phyloP scores from a whole-genome alignment of 1,140 invertebrate species.

The Nomia melanderi region DNA sequence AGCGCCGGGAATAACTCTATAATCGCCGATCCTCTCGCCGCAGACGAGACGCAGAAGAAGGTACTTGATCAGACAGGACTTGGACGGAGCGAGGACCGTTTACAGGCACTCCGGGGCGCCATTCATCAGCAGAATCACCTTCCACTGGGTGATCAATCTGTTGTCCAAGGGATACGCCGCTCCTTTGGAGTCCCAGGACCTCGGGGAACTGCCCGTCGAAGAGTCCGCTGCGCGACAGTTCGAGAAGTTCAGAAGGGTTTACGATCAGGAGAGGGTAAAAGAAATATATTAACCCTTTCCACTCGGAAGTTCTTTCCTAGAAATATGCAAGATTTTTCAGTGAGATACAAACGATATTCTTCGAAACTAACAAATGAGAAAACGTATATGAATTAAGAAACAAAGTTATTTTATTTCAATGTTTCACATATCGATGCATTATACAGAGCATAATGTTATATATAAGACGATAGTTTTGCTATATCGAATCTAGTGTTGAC shows the following conservation, averaged over 20 bases:
- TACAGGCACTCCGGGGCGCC: conserved; percentile 62
- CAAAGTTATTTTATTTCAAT: too few species aligned
- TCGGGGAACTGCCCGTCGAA: conserved; percentile 86
- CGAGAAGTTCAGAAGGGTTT: conserved; percentile 81
- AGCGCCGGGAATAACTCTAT: background rate
- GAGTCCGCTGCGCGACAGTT: conserved; percentile 82
- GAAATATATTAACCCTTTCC: background rate
- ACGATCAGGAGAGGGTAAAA: conserved; percentile 79
- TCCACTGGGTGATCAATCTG: conserved; percentile 88
- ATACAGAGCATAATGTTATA: too few species aligned
- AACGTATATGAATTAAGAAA: too few species aligned
- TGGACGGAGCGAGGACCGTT: conserved; percentile 35
- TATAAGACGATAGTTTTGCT: too few species aligned
- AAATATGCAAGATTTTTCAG: too few species aligned
- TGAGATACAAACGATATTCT: too few species aligned
- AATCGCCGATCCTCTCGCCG: conserved; percentile 19
- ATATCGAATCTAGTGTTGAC: too few species aligned
- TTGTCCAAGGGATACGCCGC: conserved; percentile 85
- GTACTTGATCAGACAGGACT: conserved; percentile 46
- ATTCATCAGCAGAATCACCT: conserved; percentile 83
- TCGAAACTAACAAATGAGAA: too few species aligned
- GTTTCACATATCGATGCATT: too few species aligned
- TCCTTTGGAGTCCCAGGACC: conserved; percentile 85
- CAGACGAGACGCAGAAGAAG: conserved; percentile 62
- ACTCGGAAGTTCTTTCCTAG: too few species aligned